These are phyloP conservation scores for Acleris laterana DNA, from an alignment of 2,888 invertebrate genomes.

Conservation along the genomic window DNA sequence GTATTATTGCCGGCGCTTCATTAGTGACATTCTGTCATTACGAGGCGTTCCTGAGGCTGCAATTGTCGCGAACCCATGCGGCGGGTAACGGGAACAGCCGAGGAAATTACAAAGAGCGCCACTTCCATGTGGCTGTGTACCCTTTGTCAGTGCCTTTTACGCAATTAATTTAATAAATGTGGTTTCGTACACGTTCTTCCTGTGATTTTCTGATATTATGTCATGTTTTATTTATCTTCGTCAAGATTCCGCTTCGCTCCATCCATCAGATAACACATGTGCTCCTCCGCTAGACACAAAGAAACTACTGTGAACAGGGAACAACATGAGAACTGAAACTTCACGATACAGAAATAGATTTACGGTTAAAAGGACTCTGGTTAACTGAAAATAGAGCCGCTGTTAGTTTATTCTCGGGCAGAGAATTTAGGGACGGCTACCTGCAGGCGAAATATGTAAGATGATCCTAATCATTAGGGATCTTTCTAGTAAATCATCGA, in stretches of 20 bases:
- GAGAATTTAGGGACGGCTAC: slow-evolving; percentile 33
- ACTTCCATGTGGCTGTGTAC: slow-evolving; percentile 47
- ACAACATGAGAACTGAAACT: slow-evolving; percentile 33
- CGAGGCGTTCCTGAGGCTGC: slow-evolving; percentile 56
- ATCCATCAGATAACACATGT: slow-evolving; percentile 28
- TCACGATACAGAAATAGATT: slow-evolving; percentile 27
- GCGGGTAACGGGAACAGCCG: slow-evolving; percentile 70
- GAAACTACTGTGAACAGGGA: slow-evolving; percentile 35
- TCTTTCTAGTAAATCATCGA: slow-evolving; percentile 32
- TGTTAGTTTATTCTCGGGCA: slow-evolving; percentile 8
- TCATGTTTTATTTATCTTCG: slow-evolving; percentile 16
- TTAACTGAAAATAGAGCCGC: slow-evolving; percentile 14
- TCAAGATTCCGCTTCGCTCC: slow-evolving; percentile 8
- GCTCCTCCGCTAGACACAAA: slow-evolving; percentile 33
- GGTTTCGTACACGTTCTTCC: neutral
- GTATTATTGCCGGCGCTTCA: slow-evolving; percentile 65
- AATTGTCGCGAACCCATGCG: slow-evolving; percentile 67
- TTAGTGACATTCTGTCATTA: slow-evolving; percentile 69
- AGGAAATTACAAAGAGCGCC: slow-evolving; percentile 69
- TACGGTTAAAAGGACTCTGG: slow-evolving; percentile 14
- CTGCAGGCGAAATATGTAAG: slow-evolving; percentile 31
- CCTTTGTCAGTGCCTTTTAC: slow-evolving; percentile 11
- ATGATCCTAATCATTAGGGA: slow-evolving; percentile 29
- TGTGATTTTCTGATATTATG: slow-evolving; percentile 12
- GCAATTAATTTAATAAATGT: slow-evolving; percentile 16